Evolutionary conservation across 1,140 invertebrate species (phyloP).

Genomic region (Ephestia elutella): DNA sequence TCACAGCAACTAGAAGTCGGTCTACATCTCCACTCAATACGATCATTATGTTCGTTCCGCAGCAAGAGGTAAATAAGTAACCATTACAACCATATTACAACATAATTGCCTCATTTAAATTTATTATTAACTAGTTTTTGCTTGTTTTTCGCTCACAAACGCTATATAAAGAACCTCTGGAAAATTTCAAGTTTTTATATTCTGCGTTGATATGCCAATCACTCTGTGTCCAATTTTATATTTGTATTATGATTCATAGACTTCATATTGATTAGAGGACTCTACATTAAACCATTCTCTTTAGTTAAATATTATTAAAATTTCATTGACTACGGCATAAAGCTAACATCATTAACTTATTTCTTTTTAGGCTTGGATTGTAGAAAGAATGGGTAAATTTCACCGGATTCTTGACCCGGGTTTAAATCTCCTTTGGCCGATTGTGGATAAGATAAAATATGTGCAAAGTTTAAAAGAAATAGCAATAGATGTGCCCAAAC

Average conservation of each 20-base stretch:
- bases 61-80: slow-evolving; percentile 88
- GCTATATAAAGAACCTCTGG: too few relatives aligned
- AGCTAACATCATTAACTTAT: background rate
- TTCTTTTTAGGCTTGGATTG: slow-evolving; percentile 92
- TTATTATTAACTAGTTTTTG: too few relatives aligned
- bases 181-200: too few relatives aligned
- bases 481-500: slow-evolving; percentile 98
- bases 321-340: too few relatives aligned
- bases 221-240: too few relatives aligned
- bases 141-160: too few relatives aligned
- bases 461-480: slow-evolving; percentile 99
- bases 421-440: slow-evolving; percentile 93
- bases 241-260: too few relatives aligned
- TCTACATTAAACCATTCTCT: too few relatives aligned
- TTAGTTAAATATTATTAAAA: too few relatives aligned
- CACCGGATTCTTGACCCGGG: slow-evolving; percentile 94
- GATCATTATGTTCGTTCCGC: slow-evolving; percentile 97
- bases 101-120: background rate
- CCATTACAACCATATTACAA: background rate
- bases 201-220: too few relatives aligned
- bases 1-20: slow-evolving; percentile 74
- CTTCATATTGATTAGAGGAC: too few relatives aligned
- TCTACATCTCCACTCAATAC: slow-evolving; percentile 91
- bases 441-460: slow-evolving; percentile 96
- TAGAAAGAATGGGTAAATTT: slow-evolving; percentile 99